phyloP scores from a whole-genome alignment of 2,113 vertebrate genomes.

The Podiceps cristatus region DNA sequence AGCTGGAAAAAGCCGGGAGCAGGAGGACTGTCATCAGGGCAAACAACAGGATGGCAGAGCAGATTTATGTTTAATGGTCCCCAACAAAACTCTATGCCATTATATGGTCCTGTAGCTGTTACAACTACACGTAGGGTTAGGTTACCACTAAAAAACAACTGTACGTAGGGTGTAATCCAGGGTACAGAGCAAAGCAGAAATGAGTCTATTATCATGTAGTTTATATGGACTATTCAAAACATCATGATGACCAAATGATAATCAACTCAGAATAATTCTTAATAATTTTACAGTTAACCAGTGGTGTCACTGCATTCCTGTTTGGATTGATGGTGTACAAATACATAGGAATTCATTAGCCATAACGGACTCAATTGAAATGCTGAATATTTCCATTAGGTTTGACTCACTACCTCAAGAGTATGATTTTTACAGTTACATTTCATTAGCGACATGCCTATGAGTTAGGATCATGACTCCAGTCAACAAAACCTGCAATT shows the following conservation, averaged over 20 bases:
- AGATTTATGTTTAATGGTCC: neutral
- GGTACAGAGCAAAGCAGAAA: neutral
- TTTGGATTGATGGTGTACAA: neutral
- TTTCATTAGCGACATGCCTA: neutral
- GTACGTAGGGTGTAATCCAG: neutral
- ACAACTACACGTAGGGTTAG: neutral
- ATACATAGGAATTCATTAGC: neutral
- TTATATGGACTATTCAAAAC: neutral
- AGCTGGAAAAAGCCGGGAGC: neutral
- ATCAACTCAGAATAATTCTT: neutral
- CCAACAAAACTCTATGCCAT: neutral
- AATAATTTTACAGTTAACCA: neutral
- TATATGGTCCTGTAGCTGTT: neutral
- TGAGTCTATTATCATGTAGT: neutral
- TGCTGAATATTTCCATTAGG: neutral
- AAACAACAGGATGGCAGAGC: neutral
- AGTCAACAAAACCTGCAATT: neutral
- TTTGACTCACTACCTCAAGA: neutral
- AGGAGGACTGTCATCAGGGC: neutral
- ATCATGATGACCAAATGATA: neutral
- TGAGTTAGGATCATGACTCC: neutral
- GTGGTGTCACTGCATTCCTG: neutral
- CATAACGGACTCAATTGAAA: neutral
- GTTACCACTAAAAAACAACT: neutral
- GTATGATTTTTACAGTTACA: neutral